phyloP scores from a whole-genome alignment of 2,797 vertebrate genomes.

The Masticophis lateralis region DNA sequence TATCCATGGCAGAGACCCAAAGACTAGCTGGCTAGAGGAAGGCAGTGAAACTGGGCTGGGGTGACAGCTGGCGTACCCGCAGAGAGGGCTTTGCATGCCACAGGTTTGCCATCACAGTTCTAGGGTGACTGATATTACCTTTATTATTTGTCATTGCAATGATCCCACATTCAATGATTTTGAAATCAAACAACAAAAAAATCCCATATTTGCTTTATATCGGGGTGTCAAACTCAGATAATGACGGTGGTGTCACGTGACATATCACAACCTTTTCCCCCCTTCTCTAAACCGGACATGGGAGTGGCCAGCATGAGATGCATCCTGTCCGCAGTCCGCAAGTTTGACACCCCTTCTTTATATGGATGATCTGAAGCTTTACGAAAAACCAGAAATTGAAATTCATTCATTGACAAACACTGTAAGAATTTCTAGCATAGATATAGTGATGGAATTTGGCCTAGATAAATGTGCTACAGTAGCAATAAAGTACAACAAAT shows the following conservation, averaged over 20 bases:
- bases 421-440: neutral
- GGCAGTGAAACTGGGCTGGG: too few species aligned
- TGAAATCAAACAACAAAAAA: neutral
- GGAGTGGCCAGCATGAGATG: too few species aligned
- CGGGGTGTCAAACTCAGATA: too few species aligned
- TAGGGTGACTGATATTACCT: neutral
- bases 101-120: too few species aligned
- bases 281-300: too few species aligned
- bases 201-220: neutral
- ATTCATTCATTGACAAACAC: neutral
- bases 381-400: neutral
- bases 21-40: too few species aligned
- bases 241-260: too few species aligned
- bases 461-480: neutral
- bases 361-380: neutral
- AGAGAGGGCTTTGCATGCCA: too few species aligned
- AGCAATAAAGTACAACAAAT: neutral
- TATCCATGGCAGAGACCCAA: too few species aligned
- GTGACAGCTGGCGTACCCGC: too few species aligned
- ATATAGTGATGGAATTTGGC: neutral
- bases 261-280: too few species aligned
- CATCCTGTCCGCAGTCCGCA: too few species aligned
- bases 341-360: neutral
- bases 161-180: neutral
- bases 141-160: neutral